Evolutionary conservation across 2,113 vertebrate species (phyloP).

Genomic region (Gymnarchus niloticus): DNA sequence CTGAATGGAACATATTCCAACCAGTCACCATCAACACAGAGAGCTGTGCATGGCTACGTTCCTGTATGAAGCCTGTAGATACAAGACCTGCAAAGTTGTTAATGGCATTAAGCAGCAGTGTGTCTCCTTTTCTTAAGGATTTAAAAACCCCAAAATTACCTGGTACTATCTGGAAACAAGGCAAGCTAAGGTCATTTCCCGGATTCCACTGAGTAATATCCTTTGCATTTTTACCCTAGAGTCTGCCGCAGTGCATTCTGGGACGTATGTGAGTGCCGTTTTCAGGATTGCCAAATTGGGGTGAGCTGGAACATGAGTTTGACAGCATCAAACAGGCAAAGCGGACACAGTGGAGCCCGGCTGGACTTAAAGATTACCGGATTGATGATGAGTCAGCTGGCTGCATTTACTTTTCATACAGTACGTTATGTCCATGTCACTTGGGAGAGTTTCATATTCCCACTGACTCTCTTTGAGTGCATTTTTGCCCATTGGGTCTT

Average conservation of each 20-base stretch:
- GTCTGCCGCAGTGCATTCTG: not conserved
- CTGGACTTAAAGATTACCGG: slow-evolving; percentile 34
- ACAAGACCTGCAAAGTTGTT: not conserved
- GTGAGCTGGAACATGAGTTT: not conserved
- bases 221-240: not conserved
- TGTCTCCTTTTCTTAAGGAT: not conserved
- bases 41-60: not conserved
- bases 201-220: not conserved
- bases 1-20: no score
- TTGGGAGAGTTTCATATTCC: not conserved
- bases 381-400: slow-evolving; percentile 27
- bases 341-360: slow-evolving; percentile 25
- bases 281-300: not conserved
- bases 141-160: not conserved
- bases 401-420: slow-evolving; percentile 32
- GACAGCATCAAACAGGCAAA: no score
- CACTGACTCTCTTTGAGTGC: not conserved
- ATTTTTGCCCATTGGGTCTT: not conserved
- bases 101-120: not conserved
- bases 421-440: slow-evolving; percentile 29
- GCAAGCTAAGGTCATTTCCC: not conserved
- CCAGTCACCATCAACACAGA: not conserved
- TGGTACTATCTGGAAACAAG: not conserved
- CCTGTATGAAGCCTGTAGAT: not conserved
- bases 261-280: no score